phyloP scores from a whole-genome alignment of 2,113 vertebrate species.

The Raphicerus campestris region DNA sequence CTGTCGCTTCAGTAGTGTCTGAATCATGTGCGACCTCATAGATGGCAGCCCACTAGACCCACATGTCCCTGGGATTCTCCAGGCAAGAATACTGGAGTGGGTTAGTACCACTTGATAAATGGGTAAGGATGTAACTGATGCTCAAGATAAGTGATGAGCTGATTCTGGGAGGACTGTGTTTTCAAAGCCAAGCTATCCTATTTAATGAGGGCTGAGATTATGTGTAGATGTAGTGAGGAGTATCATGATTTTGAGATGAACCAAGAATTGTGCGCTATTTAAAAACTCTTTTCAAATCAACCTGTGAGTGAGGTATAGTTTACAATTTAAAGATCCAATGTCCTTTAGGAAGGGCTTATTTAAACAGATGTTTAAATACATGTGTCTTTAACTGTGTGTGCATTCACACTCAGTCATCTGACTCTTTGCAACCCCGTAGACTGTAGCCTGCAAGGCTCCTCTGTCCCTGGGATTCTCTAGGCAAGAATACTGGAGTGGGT shows the following conservation, averaged over 20 bases:
- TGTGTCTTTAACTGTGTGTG: background rate
- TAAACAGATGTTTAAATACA: background rate
- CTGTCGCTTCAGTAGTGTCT: rapidly evolving
- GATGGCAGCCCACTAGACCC: too few species aligned
- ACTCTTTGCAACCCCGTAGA: background rate
- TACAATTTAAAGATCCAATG: background rate
- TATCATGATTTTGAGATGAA: background rate
- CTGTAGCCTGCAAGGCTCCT: background rate
- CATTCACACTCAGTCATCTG: background rate
- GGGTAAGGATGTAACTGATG: background rate
- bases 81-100: too few species aligned
- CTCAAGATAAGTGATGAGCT: background rate
- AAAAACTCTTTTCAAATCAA: background rate
- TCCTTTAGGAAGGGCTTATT: background rate
- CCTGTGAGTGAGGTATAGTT: background rate
- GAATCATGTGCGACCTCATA: rapidly evolving
- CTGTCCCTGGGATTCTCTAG: background rate
- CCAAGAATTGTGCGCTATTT: background rate
- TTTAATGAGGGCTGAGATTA: background rate
- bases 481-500: background rate
- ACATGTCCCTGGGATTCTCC: too few species aligned
- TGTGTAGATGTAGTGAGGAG: background rate
- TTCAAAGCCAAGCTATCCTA: background rate
- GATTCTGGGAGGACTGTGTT: background rate
- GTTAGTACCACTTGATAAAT: background rate